These are phyloP conservation scores for Ecliptopera silaceata DNA, from an alignment of 2,888 invertebrate genomes.

Conservation along the genomic window DNA sequence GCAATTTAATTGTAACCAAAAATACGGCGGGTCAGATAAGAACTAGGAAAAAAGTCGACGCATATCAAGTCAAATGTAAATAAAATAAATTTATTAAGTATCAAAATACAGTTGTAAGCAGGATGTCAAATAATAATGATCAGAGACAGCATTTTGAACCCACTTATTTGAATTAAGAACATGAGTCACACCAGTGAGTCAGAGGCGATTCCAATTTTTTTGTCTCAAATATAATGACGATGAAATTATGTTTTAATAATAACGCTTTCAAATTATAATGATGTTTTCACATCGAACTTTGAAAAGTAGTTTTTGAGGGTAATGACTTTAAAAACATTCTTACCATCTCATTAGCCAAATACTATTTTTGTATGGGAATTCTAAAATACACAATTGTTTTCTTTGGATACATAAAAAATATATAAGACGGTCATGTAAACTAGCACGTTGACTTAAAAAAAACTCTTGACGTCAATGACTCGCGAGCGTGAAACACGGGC, in stretches of 20 bases:
- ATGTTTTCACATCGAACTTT: neutral
- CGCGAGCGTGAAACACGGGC: constrained; percentile 8
- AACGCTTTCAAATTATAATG: too few relatives aligned
- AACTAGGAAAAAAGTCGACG: too few relatives aligned
- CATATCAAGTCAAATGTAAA: too few relatives aligned
- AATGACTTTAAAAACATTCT: constrained; percentile 4
- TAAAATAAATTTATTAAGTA: too few relatives aligned
- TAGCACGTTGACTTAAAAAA: constrained; percentile 18
- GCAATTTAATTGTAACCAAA: too few relatives aligned
- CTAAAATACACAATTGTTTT: too few relatives aligned
- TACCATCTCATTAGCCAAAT: constrained; percentile 12
- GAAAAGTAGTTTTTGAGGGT: neutral
- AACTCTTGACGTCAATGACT: constrained; percentile 18
- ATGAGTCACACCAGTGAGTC: constrained; percentile 2
- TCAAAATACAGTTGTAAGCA: too few relatives aligned
- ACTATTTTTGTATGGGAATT: neutral
- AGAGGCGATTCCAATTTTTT: constrained; percentile 11
- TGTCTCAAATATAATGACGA: neutral
- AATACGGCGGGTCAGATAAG: too few relatives aligned
- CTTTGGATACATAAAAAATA: neutral
- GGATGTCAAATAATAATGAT: too few relatives aligned
- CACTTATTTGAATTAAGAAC: neutral
- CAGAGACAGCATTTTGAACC: too few relatives aligned
- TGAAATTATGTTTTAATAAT: too few relatives aligned
- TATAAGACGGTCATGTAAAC: constrained; percentile 1